Base-by-base conservation (phyloP, 2,113 vertebrate genomes). In the Bucco capensis region DNA sequence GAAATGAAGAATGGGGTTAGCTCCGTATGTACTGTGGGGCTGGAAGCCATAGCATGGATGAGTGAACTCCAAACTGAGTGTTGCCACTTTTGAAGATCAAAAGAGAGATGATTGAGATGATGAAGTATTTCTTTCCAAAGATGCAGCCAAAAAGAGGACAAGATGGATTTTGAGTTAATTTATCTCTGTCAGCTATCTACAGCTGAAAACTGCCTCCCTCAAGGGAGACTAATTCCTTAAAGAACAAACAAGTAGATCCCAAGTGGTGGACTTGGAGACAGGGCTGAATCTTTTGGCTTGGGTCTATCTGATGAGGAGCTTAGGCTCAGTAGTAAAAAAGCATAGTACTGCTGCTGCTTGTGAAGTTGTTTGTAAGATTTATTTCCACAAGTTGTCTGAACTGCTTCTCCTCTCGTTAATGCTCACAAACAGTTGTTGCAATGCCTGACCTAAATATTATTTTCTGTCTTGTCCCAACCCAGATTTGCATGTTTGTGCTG, bases 61-160 rank as follows among this genome's bases (percentile, higher is more conserved):
- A 97, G 65, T 95, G 97, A 97, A 88, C 88, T 96, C 93, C 66
- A 96, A 96, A 97, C 96, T 96, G 95, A 97, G 94, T 67, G 28
- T 97, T 97, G 93, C 97, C 85, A 96, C 90, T 95, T 97, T 95
- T 96, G 89, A 95, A 97, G 97, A 97, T 97, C 96, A 98, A 97
- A 98, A 96, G 95, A 96, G 85, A 89, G 58, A 89, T 83, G 79
- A 89, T 66, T 95, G 95, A 93, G 85, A 93, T 57, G 92, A 62
- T 94, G 86, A 93, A 95, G 78, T 73, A 92, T 84, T 62, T 82
- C 54, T 89, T 79, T 85, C 80, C 44, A 72, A 72, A 94, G 90
- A 92, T 79, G 53, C 30, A 95, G 67, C 81, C 93, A 91, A 73
- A 94, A 95, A 90, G 67, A 3, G 3, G 40, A 64, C 75, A 76